Conservation (phyloP, 2,888 invertebrate genomes). For the Tineola bisselliella region DNA sequence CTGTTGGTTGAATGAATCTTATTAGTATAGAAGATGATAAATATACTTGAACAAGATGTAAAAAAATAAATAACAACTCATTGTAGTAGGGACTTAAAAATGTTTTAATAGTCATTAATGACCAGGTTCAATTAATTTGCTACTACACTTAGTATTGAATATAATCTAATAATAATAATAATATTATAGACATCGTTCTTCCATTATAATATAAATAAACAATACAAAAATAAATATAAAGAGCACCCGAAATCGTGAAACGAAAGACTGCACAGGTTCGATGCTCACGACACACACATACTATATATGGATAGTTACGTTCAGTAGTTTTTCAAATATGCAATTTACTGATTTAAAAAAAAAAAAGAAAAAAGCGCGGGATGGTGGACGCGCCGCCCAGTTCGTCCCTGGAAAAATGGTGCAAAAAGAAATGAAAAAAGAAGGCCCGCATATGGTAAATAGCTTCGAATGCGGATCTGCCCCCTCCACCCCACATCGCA, state of each 20-base stretch:
- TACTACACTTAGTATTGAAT: too few relatives aligned
- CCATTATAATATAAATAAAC: too few relatives aligned
- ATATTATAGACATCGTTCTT: too few relatives aligned
- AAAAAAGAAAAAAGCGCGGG: constrained; percentile 28
- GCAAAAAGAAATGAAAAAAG: constrained; percentile 47
- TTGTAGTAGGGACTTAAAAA: too few relatives aligned
- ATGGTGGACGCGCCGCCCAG: constrained; percentile 36
- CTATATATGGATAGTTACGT: background rate
- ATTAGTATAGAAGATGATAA: too few relatives aligned
- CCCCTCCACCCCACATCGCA: constrained; percentile 20
- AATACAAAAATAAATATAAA: too few relatives aligned
- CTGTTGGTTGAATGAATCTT: too few relatives aligned
- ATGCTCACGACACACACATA: background rate
- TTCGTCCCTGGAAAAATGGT: constrained; percentile 51
- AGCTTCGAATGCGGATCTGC: constrained; percentile 31
- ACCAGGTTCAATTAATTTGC: too few relatives aligned
- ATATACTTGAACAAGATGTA: too few relatives aligned
- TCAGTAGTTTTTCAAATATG: constrained; percentile 64
- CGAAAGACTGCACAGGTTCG: background rate
- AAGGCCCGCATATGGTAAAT: constrained; percentile 58
- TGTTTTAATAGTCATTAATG: too few relatives aligned
- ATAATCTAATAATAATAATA: too few relatives aligned
- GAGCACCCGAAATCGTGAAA: background rate
- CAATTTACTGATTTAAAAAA: constrained; percentile 65
- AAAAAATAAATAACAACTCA: too few relatives aligned